Base-by-base conservation (phyloP, 2,113 vertebrate genomes). In the Microtus richardsoni region DNA sequence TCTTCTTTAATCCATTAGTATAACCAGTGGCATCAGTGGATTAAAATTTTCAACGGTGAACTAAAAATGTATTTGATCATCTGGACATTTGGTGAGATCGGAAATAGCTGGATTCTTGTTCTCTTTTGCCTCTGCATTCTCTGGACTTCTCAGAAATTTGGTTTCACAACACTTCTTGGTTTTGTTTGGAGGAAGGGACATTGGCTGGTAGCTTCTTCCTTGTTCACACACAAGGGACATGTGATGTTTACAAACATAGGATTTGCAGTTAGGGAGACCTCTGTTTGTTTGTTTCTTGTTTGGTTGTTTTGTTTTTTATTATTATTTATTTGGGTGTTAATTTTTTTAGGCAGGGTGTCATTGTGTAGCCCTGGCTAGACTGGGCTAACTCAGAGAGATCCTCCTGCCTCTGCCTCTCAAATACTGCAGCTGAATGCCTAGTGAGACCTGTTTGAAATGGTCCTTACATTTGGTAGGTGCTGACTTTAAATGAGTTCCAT, bases 91-190 rank as follows among this genome's bases (percentile, higher is more conserved):
- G 70, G 64, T 47, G 39, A 54, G n/a, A 14, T 54, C 62, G 89
- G 80, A 82, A 86, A 44, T 93, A 84, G 68, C 47, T 92, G 49
- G 19, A 87, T 91, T 84, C 36, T 44, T 94, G 22, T 82, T 77
- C n/a, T 1, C 49, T 70, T 30, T 94, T 87, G 93, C 75, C 83
- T 73, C 71, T 88, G 47, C 77, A 73, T 60, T 85, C 68, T 66
- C 47, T 85, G 92, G 83, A 24, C 82, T 91, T 95, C 83, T 87
- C 70, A 89, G 62, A 95, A 93, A 86, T 85, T 39, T 87, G 22
- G 47, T 44, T 58, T 94, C 58, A 77, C n/a, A 82, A 30, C 73
- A 74, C 64, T 91, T 92, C 19, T 44, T 82, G 85, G 54, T 82
- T 87, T 30, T 49, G 36, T 73, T 92, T 84, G 79, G 12, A 5